Conservation (phyloP, 2,888 invertebrate species). For the Conistra vaccinii region DNA sequence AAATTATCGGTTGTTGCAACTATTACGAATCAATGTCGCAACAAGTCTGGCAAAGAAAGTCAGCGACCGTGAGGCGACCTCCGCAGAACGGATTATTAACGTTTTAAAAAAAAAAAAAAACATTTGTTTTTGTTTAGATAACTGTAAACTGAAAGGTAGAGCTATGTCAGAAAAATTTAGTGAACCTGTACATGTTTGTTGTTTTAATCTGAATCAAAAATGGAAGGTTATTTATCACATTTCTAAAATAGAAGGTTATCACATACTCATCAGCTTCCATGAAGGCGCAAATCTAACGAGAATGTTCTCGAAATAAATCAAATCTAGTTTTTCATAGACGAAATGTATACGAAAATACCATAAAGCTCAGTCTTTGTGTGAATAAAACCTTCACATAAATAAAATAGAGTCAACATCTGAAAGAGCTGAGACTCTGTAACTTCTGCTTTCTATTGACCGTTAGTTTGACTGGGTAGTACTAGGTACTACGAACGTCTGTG, state of each 20-base stretch:
- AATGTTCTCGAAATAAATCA: not conserved
- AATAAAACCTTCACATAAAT: not conserved
- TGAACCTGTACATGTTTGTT: no score
- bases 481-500: no score
- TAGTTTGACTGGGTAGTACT: not conserved
- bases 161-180: no score
- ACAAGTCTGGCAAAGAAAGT: slow-evolving; percentile 63
- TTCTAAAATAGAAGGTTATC: not conserved
- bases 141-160: slow-evolving; percentile 3
- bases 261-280: not conserved
- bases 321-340: not conserved
- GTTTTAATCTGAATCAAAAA: not conserved
- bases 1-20: slow-evolving; percentile 47
- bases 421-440: not conserved
- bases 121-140: slow-evolving; percentile 35
- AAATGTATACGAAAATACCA: not conserved
- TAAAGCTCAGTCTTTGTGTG: not conserved
- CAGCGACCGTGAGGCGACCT: slow-evolving; percentile 65
- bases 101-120: no score
- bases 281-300: not conserved
- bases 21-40: slow-evolving; percentile 65
- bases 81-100: slow-evolving; percentile 61
- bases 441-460: not conserved
- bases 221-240: not conserved
- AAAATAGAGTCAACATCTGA: not conserved